Evolutionary conservation across 1,140 invertebrate genomes (phyloP), one percentile per base, ranked within the genome.

Genomic region (Brachionus plicatilis): DNA sequence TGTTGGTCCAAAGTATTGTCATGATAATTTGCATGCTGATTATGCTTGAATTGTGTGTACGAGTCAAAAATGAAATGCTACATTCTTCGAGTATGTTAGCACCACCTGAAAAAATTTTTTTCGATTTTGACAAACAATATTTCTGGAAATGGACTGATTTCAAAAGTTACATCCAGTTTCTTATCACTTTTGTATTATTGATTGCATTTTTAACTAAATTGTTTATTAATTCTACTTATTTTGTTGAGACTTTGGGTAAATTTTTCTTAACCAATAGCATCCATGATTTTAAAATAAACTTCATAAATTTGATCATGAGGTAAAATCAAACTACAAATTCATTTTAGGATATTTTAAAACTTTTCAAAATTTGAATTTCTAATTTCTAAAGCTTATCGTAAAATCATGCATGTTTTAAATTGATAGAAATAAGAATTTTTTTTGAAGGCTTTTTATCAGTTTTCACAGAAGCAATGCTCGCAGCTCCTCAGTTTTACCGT

Each of bases 391-490:
- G 14, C 17, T 24, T 56, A 24, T 60, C 17, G 4, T 70, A 37
- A 14, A 70, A 70, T 33, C 27, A 12, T 33, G n/a, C 6, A 12
- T 33, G 7, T 17, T 37, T 27, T 14, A 29, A 27, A 27, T 50
- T n/a, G 4, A 76, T n/a, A 50, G 27, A 27, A 24, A 20, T 29
- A 14, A 94, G 85, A 96, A 96, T 89, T 93, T 97, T 24, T 91
- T 37, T 37, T 29, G 27, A 97, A 85, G 96, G 98, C 79, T 95
- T 99, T 90, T 88, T 97, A 53, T 95, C 97, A 68, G 93, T 99
- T 45, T 94, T 99, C 88, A 95, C 94, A 7, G 97, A 99, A 91
- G 96, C 97, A 24, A 95, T 98, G 93, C 90, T 99, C 24, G 97
- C 95, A 84, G 92, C 94, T 12, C 96, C 96, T 43, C 96, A 99